These are phyloP conservation scores for Eurytemora carolleeae DNA, from an alignment of 1,140 invertebrate genomes.

Conservation along the genomic window DNA sequence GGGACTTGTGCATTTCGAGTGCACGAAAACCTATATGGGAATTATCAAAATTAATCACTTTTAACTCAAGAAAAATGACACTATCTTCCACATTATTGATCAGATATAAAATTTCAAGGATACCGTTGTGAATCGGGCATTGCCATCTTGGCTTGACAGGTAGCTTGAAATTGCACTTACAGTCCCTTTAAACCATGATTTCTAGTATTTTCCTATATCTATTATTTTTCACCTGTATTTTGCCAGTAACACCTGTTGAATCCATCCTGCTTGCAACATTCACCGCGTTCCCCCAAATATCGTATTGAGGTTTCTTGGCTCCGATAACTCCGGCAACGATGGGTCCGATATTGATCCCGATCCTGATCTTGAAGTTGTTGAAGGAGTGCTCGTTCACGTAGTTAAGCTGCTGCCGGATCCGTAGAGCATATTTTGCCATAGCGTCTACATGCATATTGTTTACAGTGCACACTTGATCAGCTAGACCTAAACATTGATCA, in stretches of 20 bases:
- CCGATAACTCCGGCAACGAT: slow-evolving; percentile 91
- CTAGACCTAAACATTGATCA: slow-evolving; percentile 36
- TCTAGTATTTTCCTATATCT: too few relatives aligned
- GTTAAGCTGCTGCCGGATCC: slow-evolving; percentile 59
- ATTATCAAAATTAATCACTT: too few relatives aligned
- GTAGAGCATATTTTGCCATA: slow-evolving; percentile 75
- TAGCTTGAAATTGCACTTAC: too few relatives aligned
- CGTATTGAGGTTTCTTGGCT: slow-evolving; percentile 70
- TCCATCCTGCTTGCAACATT: slow-evolving; percentile 86
- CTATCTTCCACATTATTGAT: too few relatives aligned
- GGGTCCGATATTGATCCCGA: slow-evolving; percentile 81
- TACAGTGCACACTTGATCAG: slow-evolving; percentile 52
- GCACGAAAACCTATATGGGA: too few relatives aligned
- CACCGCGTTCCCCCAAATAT: slow-evolving; percentile 83
- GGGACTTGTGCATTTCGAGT: too few relatives aligned
- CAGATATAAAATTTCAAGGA: too few relatives aligned
- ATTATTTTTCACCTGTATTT: slow-evolving; percentile 23
- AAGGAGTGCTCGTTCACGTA: slow-evolving; percentile 90
- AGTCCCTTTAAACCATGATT: too few relatives aligned
- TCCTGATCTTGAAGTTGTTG: slow-evolving; percentile 82
- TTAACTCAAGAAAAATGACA: too few relatives aligned
- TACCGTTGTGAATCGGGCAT: too few relatives aligned
- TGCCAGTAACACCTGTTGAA: slow-evolving; percentile 60
- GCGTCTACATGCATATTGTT: slow-evolving; percentile 55
- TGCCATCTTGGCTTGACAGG: too few relatives aligned